These are phyloP conservation scores for Rousettus madagascariensis DNA, from an alignment of 2,797 vertebrate genomes.

Conservation along the genomic window DNA sequence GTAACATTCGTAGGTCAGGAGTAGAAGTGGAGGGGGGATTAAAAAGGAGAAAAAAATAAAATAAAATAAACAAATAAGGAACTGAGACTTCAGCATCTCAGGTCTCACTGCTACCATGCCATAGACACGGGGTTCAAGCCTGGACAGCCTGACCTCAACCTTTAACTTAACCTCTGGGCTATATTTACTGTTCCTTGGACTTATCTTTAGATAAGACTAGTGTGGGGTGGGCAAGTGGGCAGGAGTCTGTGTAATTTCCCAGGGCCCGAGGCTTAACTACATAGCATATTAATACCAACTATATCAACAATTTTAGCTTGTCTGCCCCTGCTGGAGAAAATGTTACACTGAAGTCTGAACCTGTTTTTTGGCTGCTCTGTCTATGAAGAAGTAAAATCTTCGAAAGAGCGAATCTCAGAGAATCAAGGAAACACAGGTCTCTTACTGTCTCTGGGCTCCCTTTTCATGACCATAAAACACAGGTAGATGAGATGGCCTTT, in stretches of 20 bases:
- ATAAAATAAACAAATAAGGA: not conserved
- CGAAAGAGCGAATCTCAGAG: not conserved
- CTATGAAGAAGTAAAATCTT: not conserved
- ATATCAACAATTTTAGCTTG: not conserved
- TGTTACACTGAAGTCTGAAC: not conserved
- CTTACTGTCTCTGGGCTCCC: not conserved
- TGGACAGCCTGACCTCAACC: not conserved
- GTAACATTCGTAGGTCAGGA: no score
- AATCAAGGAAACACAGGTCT: not conserved
- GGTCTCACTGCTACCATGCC: not conserved
- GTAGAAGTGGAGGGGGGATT: no score
- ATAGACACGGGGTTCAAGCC: not conserved
- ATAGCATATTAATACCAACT: not conserved
- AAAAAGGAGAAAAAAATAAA: no score
- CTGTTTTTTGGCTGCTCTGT: not conserved
- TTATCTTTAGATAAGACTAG: not conserved
- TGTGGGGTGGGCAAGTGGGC: not conserved
- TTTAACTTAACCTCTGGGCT: not conserved
- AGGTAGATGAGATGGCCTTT: not conserved
- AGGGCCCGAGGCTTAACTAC: fast-evolving
- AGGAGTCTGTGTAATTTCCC: not conserved
- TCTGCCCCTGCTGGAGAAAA: not conserved
- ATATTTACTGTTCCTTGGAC: not conserved
- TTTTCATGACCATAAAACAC: not conserved
- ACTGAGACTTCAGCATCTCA: not conserved